Base-by-base conservation (phyloP, 2,113 vertebrate genomes). In the Aythya baeri region DNA sequence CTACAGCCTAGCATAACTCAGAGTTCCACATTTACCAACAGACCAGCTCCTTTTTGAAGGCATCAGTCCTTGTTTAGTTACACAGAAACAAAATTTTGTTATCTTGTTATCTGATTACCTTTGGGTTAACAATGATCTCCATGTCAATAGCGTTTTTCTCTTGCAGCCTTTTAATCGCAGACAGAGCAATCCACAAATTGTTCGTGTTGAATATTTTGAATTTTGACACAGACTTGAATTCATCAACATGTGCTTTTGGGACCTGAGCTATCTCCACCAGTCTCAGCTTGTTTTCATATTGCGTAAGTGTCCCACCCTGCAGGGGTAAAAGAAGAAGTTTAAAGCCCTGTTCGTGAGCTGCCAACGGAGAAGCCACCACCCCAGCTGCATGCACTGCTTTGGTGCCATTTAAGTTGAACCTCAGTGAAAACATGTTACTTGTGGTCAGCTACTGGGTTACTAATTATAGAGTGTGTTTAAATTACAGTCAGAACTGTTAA, bases 161-260 rank as follows among this genome's bases (percentile, higher is more conserved):
- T 94, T 99, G 99, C 92, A 99, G 98, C 96, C 99, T 99, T 98
- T 99, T 99, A 96, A 99, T 98, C 13, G 99, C 99, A 81, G 98
- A 96, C 95, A 99, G 94, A 52, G 99, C 99, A 92, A 99, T 98
- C 99, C 99, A 99, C 95, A 99, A 86, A 88, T 99, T 99, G 98
- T 99, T 99, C 95, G 99, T 99, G 86, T 99, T 99, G 97, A 99
- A 99, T 97, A 99, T 99, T 98, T 99, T 99, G 97, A 99, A 99
- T 97, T 99, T 99, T 25, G 99, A 98, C 79, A 99, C 99, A 0
- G 99, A 99, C 94, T 99, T 99, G 98, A 99, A 99, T 83, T 99
- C 99, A 90, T 99, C 99, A 34, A 99, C 99, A 0, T 99, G 99
- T 25, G 99, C 97, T 98, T 99, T 99, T 61, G 99, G 99, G 77